These are phyloP conservation scores for Drosophila prosaltans DNA, from an alignment of 1,140 invertebrate genomes.

Conservation along the genomic window DNA sequence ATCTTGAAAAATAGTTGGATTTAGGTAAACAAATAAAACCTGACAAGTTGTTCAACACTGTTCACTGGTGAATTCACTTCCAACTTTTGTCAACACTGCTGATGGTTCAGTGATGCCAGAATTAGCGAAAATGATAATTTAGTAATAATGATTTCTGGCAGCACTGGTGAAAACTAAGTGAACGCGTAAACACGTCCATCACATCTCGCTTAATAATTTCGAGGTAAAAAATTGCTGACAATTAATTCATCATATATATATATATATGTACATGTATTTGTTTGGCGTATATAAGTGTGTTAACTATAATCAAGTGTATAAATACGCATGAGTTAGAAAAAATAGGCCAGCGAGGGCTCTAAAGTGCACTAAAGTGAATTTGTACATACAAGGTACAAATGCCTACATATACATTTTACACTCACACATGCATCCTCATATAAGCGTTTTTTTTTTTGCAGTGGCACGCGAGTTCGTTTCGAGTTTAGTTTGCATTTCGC, in stretches of 20 bases:
- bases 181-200: slow-evolving; percentile 6
- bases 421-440: not conserved
- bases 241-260: not conserved
- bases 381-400: not conserved
- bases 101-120: too few relatives aligned
- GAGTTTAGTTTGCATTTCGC: slow-evolving; percentile 16
- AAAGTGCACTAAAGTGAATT: slow-evolving; percentile 28
- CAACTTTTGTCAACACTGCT: not conserved
- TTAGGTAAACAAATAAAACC: not conserved
- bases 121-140: too few relatives aligned
- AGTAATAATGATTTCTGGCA: not conserved
- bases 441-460: slow-evolving; percentile 4
- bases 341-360: slow-evolving; percentile 8
- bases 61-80: not conserved
- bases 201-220: not conserved
- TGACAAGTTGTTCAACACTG: not conserved
- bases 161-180: not conserved
- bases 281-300: slow-evolving; percentile 8
- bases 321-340: not conserved
- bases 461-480: slow-evolving; percentile 15
- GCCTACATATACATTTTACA: not conserved
- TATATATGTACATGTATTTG: slow-evolving; percentile 4
- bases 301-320: slow-evolving; percentile 23
- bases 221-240: slow-evolving; percentile 1
- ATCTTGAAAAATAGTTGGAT: not conserved